Base-by-base conservation (phyloP, 1,140 invertebrate species). In the Hirudo medicinalis region DNA sequence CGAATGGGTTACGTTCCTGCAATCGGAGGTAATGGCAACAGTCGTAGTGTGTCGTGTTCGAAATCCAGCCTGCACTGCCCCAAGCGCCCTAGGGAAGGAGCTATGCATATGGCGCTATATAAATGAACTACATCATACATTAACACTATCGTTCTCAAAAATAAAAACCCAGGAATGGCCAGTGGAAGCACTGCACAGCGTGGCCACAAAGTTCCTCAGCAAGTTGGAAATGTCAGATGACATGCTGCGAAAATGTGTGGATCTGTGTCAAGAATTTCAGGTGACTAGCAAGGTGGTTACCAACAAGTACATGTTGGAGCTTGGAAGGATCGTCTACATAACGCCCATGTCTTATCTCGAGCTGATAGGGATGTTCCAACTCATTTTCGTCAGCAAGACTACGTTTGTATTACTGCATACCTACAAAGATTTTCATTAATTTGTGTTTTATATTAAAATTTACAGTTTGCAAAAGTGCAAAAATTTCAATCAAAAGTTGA, bases 191-290 rank as follows among this genome's bases (percentile, higher is more conserved):
- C 80, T 97, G 54, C 88, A 92, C 79, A 88, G 87, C 72, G 91
- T 97, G 19, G 93, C 93, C 0, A 84, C 85, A 17, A 87, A 88
- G 77, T 92, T 91, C 77, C 87, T 92, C 76, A 85, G 86, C 66
- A 86, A 89, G 74, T 83, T 93, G 8, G 83, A 85, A 49, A 75
- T 83, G 73, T 85, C 92, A 76, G 86, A 89, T 63, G 83, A 87
- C 22, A 84, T 91, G n/a, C 89, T 89, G 78, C 13, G 57, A 0
- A 79, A 78, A 4, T 83, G 82, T 72, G 82, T 81, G 54, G 77
- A 79, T 0, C 87, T 91, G 76, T 94, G 90, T 78, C 88, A 91
- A 82, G 87, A 89, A 77, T 94, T 95, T 80, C 92, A 96, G 78
- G 86, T 88, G 0, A 87, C 88, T 69, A 88, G 90, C 0, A 86